Conservation (phyloP, 2,888 invertebrate species). For the Lymantria dispar region DNA sequence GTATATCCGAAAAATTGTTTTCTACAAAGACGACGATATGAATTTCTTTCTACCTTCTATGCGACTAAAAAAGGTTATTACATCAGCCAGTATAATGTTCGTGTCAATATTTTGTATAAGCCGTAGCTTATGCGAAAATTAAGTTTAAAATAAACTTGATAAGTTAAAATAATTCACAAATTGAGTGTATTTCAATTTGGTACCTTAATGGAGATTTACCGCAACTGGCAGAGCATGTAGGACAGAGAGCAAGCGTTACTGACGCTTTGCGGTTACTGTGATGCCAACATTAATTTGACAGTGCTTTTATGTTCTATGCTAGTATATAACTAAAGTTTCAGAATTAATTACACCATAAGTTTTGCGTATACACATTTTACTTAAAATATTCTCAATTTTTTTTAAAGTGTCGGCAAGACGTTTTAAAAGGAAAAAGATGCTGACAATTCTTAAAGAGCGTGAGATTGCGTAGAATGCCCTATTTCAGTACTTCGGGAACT, state of each 20-base stretch:
- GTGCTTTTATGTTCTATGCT: neutral
- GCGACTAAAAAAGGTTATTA: too few species aligned
- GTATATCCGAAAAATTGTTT: too few species aligned
- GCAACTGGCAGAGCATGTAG: slow-evolving; percentile 23
- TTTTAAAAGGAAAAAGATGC: slow-evolving; percentile 32
- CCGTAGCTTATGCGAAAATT: too few species aligned
- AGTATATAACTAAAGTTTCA: neutral
- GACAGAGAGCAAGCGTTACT: slow-evolving; percentile 11
- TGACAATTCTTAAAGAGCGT: slow-evolving; percentile 38
- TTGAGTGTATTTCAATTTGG: slow-evolving; percentile 29
- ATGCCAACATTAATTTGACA: slow-evolving; percentile 17
- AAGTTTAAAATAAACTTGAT: too few species aligned
- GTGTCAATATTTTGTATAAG: too few species aligned
- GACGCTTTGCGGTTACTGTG: slow-evolving; percentile 23
- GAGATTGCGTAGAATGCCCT: slow-evolving; percentile 39
- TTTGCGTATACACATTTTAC: neutral
- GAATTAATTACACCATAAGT: too few species aligned
- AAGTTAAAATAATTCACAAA: slow-evolving; percentile 7
- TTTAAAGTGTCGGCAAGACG: too few species aligned
- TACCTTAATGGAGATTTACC: slow-evolving; percentile 48
- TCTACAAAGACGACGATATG: too few species aligned
- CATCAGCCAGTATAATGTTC: too few species aligned
- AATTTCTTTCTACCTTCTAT: too few species aligned
- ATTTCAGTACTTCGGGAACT: slow-evolving; percentile 36
- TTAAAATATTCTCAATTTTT: neutral